A percentile compares a stretch with the other conserved stretches of the same genome.
Conservation (phyloP, 2,888 invertebrate species). For the Platycheirus rosarum region DNA sequence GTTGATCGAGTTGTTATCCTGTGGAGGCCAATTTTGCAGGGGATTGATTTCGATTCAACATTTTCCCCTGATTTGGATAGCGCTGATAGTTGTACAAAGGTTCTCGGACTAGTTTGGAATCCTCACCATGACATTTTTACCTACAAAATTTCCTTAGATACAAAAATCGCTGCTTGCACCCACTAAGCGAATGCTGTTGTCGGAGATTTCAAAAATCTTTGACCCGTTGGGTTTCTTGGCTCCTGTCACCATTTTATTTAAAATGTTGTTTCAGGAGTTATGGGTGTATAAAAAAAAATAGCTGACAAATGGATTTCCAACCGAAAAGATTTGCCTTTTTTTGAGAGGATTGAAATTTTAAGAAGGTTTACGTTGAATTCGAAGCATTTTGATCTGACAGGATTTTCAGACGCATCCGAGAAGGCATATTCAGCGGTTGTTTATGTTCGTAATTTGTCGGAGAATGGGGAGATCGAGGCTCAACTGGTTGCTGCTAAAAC, state of each 20-base stretch:
- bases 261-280: constrained; percentile 44
- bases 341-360: too few species aligned
- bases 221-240: constrained; percentile 37
- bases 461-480: too few species aligned
- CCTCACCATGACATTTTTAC: constrained; percentile 18
- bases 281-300: constrained; percentile 37
- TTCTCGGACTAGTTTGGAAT: constrained; percentile 27
- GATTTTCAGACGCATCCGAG: too few species aligned
- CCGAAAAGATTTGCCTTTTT: too few species aligned
- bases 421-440: too few species aligned
- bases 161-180: neutral
- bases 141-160: constrained; percentile 17
- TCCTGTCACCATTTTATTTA: constrained; percentile 42
- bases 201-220: constrained; percentile 40
- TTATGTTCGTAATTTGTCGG: too few species aligned
- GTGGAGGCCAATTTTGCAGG: constrained; percentile 24
- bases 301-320: too few species aligned
- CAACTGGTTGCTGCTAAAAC: too few species aligned
- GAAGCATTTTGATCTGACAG: too few species aligned
- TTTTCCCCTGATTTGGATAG: constrained; percentile 22
- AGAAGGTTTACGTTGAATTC: too few species aligned
- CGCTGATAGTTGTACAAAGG: neutral
- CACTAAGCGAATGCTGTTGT: constrained; percentile 10
- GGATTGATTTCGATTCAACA: neutral
- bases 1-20: constrained; percentile 4